Conservation (phyloP, 2,888 invertebrate genomes). For the Galeruca laticollis region DNA sequence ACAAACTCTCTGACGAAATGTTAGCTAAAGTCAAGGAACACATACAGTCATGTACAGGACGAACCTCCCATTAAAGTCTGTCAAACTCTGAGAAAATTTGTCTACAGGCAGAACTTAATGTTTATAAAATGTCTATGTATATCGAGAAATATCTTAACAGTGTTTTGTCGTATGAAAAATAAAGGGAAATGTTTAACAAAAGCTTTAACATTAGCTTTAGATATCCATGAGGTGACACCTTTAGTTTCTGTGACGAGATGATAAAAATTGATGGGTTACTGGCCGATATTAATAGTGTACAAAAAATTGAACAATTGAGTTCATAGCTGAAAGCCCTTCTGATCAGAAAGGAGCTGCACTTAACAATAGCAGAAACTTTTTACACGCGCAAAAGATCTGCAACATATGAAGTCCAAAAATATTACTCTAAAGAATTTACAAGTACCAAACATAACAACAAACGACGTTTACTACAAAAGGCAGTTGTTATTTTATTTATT, state of each 20-base stretch:
- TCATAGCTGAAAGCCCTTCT: too few relatives aligned
- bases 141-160: too few relatives aligned
- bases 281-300: background rate
- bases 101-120: too few relatives aligned
- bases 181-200: background rate
- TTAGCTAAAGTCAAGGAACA: too few relatives aligned
- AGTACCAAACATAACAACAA: slow-evolving; percentile 23
- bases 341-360: slow-evolving; percentile 9
- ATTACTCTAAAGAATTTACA: background rate
- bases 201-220: background rate
- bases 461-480: slow-evolving; percentile 37
- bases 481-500: slow-evolving; percentile 45
- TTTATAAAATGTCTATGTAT: too few relatives aligned
- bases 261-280: background rate
- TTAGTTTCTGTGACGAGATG: slow-evolving; percentile 15
- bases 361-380: slow-evolving; percentile 20
- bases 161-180: too few relatives aligned
- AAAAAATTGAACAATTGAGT: too few relatives aligned
- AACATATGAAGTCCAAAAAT: background rate
- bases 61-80: too few relatives aligned
- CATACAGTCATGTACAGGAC: too few relatives aligned
- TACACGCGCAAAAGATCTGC: slow-evolving; percentile 24
- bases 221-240: slow-evolving; percentile 19
- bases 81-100: too few relatives aligned
- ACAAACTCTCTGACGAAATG: too few relatives aligned